phyloP scores from a whole-genome alignment of 2,888 invertebrate species.

The Drosophila mayaguana region DNA sequence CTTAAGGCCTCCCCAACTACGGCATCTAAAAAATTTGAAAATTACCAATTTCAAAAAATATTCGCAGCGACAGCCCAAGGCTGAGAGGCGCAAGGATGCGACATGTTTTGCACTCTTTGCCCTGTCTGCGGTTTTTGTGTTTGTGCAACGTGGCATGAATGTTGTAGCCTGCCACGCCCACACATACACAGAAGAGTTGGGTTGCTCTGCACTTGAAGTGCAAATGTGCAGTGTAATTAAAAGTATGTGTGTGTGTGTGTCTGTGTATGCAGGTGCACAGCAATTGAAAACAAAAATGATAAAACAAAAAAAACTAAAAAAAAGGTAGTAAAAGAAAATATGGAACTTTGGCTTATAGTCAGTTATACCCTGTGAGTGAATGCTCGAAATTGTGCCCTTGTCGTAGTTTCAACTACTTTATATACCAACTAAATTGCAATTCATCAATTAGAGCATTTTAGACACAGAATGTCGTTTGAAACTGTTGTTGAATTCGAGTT shows the following conservation, averaged over 20 bases:
- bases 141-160: conserved; percentile 74
- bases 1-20: background rate
- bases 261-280: conserved; percentile 34
- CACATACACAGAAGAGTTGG: conserved; percentile 17
- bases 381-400: conserved; percentile 22
- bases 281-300: conserved; percentile 57
- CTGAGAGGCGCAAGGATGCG: conserved; percentile 41
- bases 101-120: conserved; percentile 47
- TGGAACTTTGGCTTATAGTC: conserved; percentile 28
- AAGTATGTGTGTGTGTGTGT: conserved; percentile 34
- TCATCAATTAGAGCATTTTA: background rate
- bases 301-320: conserved; percentile 20
- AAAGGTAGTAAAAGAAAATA: conserved; percentile 18
- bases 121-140: conserved; percentile 58
- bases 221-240: conserved; percentile 79
- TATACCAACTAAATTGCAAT: background rate
- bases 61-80: conserved; percentile 44
- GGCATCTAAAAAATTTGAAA: conserved; percentile 17
- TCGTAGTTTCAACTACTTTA: conserved; percentile 25
- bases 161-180: conserved; percentile 38
- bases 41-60: conserved; percentile 25
- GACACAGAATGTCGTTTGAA: background rate
- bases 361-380: conserved; percentile 18
- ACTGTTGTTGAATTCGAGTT: background rate
- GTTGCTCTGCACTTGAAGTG: conserved; percentile 68